Percentiles rank a stretch among this genome's conserved stretches.
Conservation (phyloP, 2,113 vertebrate species). For the Ancistrus triradiatus region DNA sequence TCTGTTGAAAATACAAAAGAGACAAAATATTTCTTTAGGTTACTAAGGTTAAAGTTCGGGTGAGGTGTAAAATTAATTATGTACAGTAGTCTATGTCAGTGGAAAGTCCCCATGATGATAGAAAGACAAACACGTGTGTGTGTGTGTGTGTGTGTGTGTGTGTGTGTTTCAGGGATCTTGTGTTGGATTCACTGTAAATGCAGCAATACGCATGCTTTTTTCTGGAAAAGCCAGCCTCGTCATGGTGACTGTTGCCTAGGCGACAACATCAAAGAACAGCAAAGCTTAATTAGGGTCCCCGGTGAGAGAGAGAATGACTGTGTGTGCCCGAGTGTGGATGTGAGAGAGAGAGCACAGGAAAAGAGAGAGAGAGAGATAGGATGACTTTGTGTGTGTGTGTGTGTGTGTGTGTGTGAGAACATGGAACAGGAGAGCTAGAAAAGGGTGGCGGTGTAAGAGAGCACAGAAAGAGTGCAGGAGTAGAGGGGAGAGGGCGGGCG, state of each 20-base stretch:
- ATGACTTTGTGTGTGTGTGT: slow-evolving; percentile 10
- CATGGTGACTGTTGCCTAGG: slow-evolving; percentile 81
- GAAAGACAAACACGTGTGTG: no score
- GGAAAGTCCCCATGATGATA: no score
- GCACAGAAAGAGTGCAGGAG: slow-evolving; percentile 22
- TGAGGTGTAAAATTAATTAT: no score
- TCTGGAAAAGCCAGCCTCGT: slow-evolving; percentile 67
- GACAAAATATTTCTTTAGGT: no score
- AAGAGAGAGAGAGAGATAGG: slow-evolving; percentile 15
- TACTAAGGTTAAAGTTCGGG: no score
- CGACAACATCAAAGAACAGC: slow-evolving; percentile 80
- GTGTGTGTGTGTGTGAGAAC: neutral
- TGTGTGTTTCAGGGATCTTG: no score
- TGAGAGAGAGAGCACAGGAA: neutral
- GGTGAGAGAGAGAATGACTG: slow-evolving; percentile 50
- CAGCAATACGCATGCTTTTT: slow-evolving; percentile 41
- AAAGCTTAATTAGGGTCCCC: slow-evolving; percentile 79
- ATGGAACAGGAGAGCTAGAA: slow-evolving; percentile 4
- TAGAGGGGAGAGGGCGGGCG: neutral
- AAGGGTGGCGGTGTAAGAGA: slow-evolving; percentile 20
- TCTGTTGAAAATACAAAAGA: no score
- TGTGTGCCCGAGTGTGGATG: slow-evolving; percentile 4
- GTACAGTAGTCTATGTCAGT: no score
- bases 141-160: slow-evolving; percentile 8
- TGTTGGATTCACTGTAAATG: slow-evolving; percentile 28